Conservation (phyloP, 2,797 vertebrate genomes). For the Typhlichthys eigenmanni region DNA sequence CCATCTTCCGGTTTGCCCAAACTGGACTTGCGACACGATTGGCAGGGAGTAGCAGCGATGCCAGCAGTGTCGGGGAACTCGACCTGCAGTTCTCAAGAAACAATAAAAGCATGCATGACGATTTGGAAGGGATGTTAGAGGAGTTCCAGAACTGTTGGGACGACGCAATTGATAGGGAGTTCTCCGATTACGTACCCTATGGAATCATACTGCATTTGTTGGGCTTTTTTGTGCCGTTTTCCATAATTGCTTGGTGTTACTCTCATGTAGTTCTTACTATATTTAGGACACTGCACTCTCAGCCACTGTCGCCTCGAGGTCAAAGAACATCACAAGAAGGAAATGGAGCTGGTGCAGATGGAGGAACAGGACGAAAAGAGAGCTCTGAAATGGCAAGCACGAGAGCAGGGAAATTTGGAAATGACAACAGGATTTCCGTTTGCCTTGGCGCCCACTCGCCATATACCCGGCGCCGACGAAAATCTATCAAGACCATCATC, state of each 20-base stretch:
- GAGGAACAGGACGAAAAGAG: conserved; percentile 38
- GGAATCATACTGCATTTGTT: conserved; percentile 82
- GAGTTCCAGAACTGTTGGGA: conserved; percentile 82
- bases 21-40: conserved; percentile 70
- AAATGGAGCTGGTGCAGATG: conserved; percentile 25
- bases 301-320: conserved; percentile 45
- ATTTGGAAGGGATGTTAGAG: conserved; percentile 30
- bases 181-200: conserved; percentile 81
- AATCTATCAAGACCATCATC: conserved; percentile 83
- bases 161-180: conserved; percentile 83
- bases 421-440: conserved; percentile 63
- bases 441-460: conserved; percentile 71
- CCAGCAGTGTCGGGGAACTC: conserved; percentile 15
- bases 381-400: conserved; percentile 32
- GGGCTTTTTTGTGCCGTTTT: conserved; percentile 84
- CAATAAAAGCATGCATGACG: conserved; percentile 30
- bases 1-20: conserved; percentile 84
- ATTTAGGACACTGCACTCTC: conserved; percentile 77
- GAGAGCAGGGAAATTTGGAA: conserved; percentile 3
- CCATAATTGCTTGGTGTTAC: conserved; percentile 85
- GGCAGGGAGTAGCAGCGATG: conserved; percentile 27
- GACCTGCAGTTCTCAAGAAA: conserved; percentile 26
- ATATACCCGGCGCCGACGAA: conserved; percentile 78
- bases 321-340: conserved; percentile 21
- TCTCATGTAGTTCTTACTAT: conserved; percentile 83